Evolutionary conservation across 2,113 vertebrate species (phyloP).

Genomic region (Dasyornis broadbenti): DNA sequence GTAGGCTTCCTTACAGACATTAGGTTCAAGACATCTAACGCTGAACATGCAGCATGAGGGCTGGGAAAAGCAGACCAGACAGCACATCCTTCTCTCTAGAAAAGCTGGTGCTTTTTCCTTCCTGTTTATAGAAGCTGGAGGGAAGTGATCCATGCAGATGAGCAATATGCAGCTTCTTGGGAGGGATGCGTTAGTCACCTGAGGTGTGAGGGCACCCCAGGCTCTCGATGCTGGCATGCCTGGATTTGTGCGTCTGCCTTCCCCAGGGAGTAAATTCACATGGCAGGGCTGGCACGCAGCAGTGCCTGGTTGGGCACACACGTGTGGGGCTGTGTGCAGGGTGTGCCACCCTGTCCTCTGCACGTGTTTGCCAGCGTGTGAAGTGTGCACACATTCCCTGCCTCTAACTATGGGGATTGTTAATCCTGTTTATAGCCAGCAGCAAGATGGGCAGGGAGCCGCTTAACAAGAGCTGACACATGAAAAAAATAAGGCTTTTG

Average conservation of each 20-base stretch:
- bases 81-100: not conserved
- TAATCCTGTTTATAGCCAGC: conserved; percentile 68
- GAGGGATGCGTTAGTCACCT: not conserved
- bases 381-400: not conserved
- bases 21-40: accelerated
- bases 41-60: accelerated
- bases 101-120: not conserved
- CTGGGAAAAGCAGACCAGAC: not conserved
- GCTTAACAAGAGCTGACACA: conserved; percentile 72
- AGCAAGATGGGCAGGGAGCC: conserved; percentile 62
- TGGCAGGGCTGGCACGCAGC: not conserved
- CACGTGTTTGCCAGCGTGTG: not conserved
- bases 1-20: not conserved
- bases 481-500: conserved; percentile 76
- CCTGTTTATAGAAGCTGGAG: accelerated
- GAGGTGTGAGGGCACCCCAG: accelerated
- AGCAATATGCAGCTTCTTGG: accelerated
- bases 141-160: not conserved
- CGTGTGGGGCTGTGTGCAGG: accelerated
- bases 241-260: not conserved
- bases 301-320: not conserved
- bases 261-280: not conserved
- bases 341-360: not conserved
- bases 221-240: accelerated
- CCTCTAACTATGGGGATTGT: conserved; percentile 38